Evolutionary conservation across 2,797 vertebrate genomes (phyloP), one percentile per base, ranked within the genome.

Genomic region (Argyrosomus regius): DNA sequence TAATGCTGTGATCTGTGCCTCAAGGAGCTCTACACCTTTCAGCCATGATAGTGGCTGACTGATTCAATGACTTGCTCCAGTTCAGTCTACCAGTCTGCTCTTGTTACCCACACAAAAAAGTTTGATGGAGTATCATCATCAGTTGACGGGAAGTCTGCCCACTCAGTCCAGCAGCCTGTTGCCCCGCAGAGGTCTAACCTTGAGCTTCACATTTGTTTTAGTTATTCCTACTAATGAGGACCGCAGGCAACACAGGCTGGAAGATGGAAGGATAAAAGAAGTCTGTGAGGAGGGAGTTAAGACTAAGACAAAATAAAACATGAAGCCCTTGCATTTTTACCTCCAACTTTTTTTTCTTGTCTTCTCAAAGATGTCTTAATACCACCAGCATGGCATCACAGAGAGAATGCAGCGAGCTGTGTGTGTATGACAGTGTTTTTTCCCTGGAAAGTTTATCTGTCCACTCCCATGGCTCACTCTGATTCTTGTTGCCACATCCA

Each of bases 401-500:
- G 43, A 31, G 62, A 43, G 7, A 50, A 63, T 64, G 18, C 71
- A 65, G 60, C 4, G 4, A 62, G 64, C 68, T 59, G 49, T 52
- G 63, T 74, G 74, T 82, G 72, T 77, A 78, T 74, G 76, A 61
- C 78, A 57, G 28, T 59, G 79, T 77, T 81, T 69, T 39, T 62
- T 84, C 74, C 78, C 79, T 76, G 65, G 80, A 82, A 80, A 64
- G 80, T 89, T 85, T 72, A 80, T 88, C 81, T 83, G 72, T 79
- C 52, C 64, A 67, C 70, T 85, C 72, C 73, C 75, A 69, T 70
- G 78, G 79, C 69, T 87, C 76, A 17, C 56, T 71, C 50, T 77
- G 77, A 87, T 81, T 81, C 79, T 75, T 61, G 53, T 71, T 88
- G 87, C 84, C 89, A 91, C 80, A 88, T 91, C 75, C 82, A 85